Base-by-base conservation (phyloP, 1,140 invertebrate genomes). In the Lordiphosa collinella region DNA sequence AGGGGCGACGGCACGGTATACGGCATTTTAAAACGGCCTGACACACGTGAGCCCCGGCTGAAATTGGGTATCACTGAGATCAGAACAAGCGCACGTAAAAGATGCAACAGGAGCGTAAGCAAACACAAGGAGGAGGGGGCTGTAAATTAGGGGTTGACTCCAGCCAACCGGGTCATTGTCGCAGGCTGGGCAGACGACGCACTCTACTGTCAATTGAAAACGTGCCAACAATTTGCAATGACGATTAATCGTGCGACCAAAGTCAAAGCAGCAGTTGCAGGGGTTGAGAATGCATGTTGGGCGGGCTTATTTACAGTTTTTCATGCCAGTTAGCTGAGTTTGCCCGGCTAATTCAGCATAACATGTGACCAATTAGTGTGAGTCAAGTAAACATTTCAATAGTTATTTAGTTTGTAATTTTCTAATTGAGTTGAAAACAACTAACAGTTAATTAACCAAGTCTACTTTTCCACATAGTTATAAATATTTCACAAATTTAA, bases 171-270 rank as follows among this genome's bases (percentile, higher is more conserved):
- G 52, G 41, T 46, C 38, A 32, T 37, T 35, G 22, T 31, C 35
- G 37, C 34, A 25, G 14, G 32, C 43, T 29, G 10, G 7, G 2
- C 11, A 1, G 10, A 57, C 46, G 10, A 57, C 46, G 50, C 56
- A 60, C 62, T 66, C 59, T 65, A 63, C 68, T 87, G 85, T 87
- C 79, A 87, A 87, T 87, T 87, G 85, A 87, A 87, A 87, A 87
- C 85, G 85, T 87, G 85, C 85, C 85, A 87, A 87, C 85, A 87
- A 87, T 87, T 87, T 87, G 85, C 85, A 87, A 87, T 75, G 85
- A 86, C 85, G 79, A 87, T 87, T 87, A 87, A 87, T 87, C 78
- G 85, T 87, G 67, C 67, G 59, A 84, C 58, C 61, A 82, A 65
- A 58, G 67, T 59, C 70, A 54, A 48, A 63, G 76, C 54, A 66